phyloP scores from a whole-genome alignment of 2,113 vertebrate genomes.

The Rhynchopsitta pachyrhyncha region DNA sequence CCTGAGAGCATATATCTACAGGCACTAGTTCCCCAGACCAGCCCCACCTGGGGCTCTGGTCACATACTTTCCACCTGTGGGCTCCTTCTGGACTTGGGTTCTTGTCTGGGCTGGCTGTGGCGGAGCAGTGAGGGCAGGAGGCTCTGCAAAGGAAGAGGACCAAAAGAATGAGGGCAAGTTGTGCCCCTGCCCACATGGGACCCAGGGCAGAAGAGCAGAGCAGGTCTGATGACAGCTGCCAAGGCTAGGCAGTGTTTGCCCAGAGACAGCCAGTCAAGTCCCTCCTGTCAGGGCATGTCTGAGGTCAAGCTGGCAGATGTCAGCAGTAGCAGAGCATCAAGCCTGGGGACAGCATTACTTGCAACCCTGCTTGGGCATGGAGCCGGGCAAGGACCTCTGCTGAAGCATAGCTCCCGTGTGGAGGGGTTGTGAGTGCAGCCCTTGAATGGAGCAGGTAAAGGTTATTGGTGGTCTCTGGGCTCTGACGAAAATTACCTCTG shows the following conservation, averaged over 20 bases:
- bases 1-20: no score
- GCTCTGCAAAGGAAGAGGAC: not conserved
- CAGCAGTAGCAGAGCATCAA: not conserved
- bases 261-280: not conserved
- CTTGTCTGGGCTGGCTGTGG: not conserved
- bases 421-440: not conserved
- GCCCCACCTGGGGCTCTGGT: no score
- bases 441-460: rapidly evolving
- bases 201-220: not conserved
- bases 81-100: not conserved
- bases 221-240: not conserved
- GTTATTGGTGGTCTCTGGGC: not conserved
- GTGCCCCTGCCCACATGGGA: rapidly evolving
- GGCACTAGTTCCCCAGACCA: not conserved
- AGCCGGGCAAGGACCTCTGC: not conserved
- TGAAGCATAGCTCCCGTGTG: rapidly evolving
- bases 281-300: rapidly evolving
- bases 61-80: not conserved
- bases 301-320: not conserved
- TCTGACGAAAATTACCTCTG: not conserved
- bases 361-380: no score
- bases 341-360: not conserved
- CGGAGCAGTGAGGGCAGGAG: not conserved
- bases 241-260: not conserved
- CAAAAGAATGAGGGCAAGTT: not conserved